Conservation (phyloP, 2,113 vertebrate genomes). For the Rhinopomastus cyanomelas region DNA sequence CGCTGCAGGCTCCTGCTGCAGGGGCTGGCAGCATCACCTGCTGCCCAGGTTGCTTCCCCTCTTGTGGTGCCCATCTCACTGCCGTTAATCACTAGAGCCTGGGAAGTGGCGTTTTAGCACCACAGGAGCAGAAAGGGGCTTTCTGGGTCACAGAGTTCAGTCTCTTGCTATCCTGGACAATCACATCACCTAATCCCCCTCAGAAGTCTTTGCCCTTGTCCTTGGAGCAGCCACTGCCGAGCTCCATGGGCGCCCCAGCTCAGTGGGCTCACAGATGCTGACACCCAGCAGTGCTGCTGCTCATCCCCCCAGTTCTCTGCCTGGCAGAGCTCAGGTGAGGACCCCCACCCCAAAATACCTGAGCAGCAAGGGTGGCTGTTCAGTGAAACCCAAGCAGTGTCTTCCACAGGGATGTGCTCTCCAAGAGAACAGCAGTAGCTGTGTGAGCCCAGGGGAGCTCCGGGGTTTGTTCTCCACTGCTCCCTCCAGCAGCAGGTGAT, state of each 20-base stretch:
- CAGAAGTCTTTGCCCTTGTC: constrained; percentile 27
- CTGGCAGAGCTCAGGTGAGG: not conserved
- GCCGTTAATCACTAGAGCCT: not conserved
- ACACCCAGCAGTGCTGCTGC: not conserved
- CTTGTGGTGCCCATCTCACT: not conserved
- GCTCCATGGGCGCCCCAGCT: not conserved
- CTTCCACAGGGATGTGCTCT: constrained; percentile 41
- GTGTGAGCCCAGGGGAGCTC: too few species aligned
- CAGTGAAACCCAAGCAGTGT: constrained; percentile 30
- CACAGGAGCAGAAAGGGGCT: not conserved
- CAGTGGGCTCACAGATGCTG: not conserved
- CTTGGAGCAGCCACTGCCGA: not conserved
- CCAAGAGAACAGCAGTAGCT: too few species aligned
- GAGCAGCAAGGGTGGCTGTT: not conserved
- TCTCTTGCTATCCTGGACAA: constrained; percentile 18
- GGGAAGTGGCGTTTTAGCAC: not conserved
- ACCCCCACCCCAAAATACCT: not conserved
- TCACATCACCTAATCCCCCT: not conserved
- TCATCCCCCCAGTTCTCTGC: not conserved
- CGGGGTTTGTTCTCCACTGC: too few species aligned
- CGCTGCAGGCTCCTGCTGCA: not conserved
- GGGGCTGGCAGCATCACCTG: not conserved
- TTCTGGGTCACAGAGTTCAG: not conserved
- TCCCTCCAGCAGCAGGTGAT: too few species aligned
- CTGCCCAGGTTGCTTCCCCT: not conserved